Conservation (phyloP, 2,113 vertebrate species). For the Notothenia coriiceps region DNA sequence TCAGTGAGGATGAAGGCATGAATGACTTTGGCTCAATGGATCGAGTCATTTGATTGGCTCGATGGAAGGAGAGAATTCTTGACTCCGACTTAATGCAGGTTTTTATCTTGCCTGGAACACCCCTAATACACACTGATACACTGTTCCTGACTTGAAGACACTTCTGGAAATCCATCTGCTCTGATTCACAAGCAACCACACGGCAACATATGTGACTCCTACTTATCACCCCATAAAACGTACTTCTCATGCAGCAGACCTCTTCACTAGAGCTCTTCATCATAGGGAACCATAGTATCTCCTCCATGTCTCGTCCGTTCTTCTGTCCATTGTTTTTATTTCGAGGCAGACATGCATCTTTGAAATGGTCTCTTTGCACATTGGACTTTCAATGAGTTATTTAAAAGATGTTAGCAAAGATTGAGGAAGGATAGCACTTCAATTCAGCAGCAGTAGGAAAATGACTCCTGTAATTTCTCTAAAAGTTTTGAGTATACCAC, state of each 20-base stretch:
- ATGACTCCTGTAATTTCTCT: not conserved
- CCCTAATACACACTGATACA: not conserved
- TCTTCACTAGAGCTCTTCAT: not conserved
- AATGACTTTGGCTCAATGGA: no score
- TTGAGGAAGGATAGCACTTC: not conserved
- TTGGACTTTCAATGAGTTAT: not conserved
- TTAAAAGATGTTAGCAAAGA: not conserved
- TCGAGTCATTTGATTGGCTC: no score
- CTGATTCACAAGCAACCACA: not conserved
- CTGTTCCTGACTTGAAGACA: not conserved
- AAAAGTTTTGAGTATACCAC: constrained; percentile 2
- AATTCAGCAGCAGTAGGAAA: constrained; percentile 1
- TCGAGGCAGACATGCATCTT: not conserved
- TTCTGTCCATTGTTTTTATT: not conserved
- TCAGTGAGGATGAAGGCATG: constrained; percentile 1
- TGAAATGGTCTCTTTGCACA: not conserved
- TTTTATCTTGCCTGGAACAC: not conserved
- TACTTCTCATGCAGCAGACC: not conserved
- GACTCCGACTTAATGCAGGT: not conserved
- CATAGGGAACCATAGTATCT: not conserved
- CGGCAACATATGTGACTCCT: not conserved
- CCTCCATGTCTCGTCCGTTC: not conserved
- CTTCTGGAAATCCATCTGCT: not conserved
- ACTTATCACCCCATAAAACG: not conserved
- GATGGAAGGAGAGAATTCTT: not conserved